Conservation (phyloP, 2,113 vertebrate genomes). For the Odocoileus virginianus region DNA sequence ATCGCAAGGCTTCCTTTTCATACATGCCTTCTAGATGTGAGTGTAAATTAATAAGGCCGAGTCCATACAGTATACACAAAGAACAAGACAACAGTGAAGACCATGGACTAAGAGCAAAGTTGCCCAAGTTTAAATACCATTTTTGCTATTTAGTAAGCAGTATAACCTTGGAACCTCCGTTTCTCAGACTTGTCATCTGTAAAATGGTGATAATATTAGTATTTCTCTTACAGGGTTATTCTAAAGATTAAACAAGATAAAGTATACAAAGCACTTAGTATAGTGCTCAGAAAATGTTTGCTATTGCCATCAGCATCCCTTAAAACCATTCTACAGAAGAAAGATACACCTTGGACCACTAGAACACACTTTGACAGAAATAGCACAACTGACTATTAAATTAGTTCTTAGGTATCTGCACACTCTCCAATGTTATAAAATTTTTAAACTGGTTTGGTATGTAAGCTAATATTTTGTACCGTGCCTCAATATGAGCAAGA, state of each 20-base stretch:
- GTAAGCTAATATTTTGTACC: background rate
- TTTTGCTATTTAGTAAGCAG: slow-evolving; percentile 15
- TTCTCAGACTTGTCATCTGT: background rate
- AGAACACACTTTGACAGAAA: background rate
- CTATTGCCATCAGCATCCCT: background rate
- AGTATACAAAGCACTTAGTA: background rate
- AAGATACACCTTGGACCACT: background rate
- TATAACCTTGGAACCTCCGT: background rate
- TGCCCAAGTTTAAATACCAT: background rate
- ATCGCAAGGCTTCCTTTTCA: background rate
- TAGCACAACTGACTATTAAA: background rate
- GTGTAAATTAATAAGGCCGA: background rate
- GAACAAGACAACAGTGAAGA: background rate
- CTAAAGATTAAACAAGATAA: background rate
- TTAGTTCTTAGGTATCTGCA: background rate
- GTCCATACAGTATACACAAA: background rate
- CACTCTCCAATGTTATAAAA: background rate
- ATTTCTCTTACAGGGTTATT: background rate
- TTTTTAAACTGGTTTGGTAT: background rate
- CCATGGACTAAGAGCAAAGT: background rate
- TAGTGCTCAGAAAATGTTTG: background rate
- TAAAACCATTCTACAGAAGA: background rate
- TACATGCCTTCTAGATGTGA: background rate
- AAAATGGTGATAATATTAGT: background rate
- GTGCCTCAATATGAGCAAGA: background rate